These are phyloP conservation scores for Clusia tigrina DNA, from an alignment of 2,888 invertebrate species.

Conservation along the genomic window DNA sequence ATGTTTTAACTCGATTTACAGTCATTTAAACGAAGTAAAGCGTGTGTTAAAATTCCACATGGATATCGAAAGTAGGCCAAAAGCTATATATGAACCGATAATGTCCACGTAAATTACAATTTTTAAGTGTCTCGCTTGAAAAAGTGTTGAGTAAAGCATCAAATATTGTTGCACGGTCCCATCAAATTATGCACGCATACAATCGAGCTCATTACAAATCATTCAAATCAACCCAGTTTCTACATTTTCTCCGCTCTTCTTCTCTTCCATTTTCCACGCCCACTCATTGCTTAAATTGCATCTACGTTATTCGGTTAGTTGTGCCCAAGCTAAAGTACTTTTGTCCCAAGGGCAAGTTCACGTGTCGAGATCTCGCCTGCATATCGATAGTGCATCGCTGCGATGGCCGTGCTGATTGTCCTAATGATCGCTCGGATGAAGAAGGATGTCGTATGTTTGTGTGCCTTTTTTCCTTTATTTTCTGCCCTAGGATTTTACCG, in stretches of 20 bases:
- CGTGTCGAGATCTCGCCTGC: slow-evolving; percentile 78
- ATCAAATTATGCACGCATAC: too few species aligned
- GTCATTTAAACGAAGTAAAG: too few species aligned
- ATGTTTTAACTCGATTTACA: too few species aligned
- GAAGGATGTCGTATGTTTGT: slow-evolving; percentile 70
- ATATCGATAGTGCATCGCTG: slow-evolving; percentile 75
- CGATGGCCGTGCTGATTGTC: slow-evolving; percentile 78
- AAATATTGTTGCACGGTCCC: too few species aligned
- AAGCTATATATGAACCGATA: too few species aligned
- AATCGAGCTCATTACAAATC: too few species aligned
- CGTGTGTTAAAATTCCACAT: too few species aligned
- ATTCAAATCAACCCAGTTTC: slow-evolving; percentile 14
- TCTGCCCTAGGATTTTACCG: neutral
- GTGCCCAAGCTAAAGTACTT: slow-evolving; percentile 58
- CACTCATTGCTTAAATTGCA: too few species aligned
- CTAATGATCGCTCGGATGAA: slow-evolving; percentile 72
- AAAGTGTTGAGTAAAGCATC: too few species aligned
- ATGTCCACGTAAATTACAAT: neutral
- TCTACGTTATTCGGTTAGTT: too few species aligned
- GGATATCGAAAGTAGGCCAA: too few species aligned
- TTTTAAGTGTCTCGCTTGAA: too few species aligned
- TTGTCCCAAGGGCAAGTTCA: slow-evolving; percentile 70
- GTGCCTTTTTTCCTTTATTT: slow-evolving; percentile 21
- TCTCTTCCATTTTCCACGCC: neutral
- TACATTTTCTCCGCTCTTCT: neutral